These are phyloP conservation scores for Sminthopsis crassicaudata DNA, from an alignment of 2,113 vertebrate genomes.

Conservation along the genomic window DNA sequence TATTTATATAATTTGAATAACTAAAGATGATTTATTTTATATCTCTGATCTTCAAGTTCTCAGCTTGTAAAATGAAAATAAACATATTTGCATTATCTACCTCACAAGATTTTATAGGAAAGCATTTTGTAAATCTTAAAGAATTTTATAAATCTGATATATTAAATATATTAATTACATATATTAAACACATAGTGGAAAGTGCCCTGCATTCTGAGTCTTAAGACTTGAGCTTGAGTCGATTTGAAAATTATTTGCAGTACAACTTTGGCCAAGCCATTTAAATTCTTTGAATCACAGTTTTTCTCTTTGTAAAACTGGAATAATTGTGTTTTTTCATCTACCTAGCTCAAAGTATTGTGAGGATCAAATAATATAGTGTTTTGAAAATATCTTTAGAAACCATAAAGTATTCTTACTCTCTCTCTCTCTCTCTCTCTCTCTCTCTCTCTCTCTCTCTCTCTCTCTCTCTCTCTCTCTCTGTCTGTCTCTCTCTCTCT, in stretches of 20 bases:
- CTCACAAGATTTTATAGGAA: background rate
- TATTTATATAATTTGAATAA: background rate
- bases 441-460: too few species aligned
- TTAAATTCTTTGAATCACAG: background rate
- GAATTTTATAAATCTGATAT: background rate
- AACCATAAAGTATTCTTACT: background rate
- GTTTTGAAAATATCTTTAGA: background rate
- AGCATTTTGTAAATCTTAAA: background rate
- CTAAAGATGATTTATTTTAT: background rate
- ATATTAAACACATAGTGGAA: background rate
- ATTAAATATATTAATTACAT: background rate
- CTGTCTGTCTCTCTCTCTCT: too few species aligned
- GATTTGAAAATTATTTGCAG: background rate
- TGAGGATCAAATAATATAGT: background rate
- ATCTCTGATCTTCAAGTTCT: background rate
- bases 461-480: too few species aligned
- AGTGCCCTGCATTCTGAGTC: background rate
- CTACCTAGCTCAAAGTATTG: background rate
- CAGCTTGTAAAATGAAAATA: background rate
- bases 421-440: too few species aligned
- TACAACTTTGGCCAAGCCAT: background rate
- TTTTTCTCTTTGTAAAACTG: background rate
- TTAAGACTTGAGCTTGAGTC: background rate
- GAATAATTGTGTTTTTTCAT: background rate
- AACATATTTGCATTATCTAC: background rate